Evolutionary conservation across 2,797 vertebrate species (phyloP).

Genomic region (Sebastes hubbsi): DNA sequence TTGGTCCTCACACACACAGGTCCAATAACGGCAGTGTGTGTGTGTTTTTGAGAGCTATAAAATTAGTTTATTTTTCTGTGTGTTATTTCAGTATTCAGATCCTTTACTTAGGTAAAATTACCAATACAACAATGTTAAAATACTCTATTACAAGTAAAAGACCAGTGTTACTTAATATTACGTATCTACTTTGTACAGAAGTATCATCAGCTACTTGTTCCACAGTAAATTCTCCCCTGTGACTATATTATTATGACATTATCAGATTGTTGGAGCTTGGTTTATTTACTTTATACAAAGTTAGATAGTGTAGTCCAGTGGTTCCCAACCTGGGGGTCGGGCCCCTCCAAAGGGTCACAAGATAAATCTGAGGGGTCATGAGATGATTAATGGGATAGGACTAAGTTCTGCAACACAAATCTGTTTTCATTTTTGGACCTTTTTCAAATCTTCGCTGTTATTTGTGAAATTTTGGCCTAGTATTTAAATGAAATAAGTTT

Average conservation of each 20-base stretch:
- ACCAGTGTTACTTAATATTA: neutral
- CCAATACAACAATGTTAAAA: neutral
- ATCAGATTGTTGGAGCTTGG: neutral
- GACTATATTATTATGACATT: neutral
- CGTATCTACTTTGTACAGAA: too few species aligned
- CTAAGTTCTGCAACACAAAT: neutral
- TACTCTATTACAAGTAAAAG: neutral
- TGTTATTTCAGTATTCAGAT: neutral
- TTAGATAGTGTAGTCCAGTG: neutral
- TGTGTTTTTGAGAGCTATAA: constrained; percentile 30
- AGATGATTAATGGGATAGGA: neutral
- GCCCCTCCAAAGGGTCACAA: neutral
- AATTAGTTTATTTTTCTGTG: constrained; percentile 14
- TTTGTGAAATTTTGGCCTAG: neutral
- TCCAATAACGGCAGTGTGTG: constrained; percentile 31
- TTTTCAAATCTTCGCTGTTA: neutral
- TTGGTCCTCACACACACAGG: constrained; percentile 70
- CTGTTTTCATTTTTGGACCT: neutral
- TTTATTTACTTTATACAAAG: neutral
- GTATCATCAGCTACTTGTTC: neutral
- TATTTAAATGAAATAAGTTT: neutral
- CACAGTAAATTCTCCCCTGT: neutral
- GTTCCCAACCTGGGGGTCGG: neutral
- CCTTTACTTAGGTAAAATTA: neutral
- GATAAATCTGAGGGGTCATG: neutral